Percentiles rank a stretch among this genome's conserved stretches.
Evolutionary conservation across 2,797 vertebrate genomes (phyloP).

Genomic region (Okamejei kenojei): DNA sequence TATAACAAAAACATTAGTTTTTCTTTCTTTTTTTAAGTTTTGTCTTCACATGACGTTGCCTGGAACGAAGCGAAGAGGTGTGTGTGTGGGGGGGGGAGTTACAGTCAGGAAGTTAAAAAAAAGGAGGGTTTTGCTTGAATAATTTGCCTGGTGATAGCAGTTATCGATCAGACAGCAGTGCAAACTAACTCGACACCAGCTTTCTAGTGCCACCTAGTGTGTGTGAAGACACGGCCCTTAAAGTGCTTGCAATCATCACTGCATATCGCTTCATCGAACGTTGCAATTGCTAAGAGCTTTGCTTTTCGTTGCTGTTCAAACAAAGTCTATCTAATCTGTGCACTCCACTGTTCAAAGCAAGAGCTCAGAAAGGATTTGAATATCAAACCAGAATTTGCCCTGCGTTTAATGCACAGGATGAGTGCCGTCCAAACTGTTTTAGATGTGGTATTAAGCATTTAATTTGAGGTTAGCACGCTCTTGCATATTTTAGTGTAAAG

Average conservation of each 20-base stretch:
- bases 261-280: background rate
- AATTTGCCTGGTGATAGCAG: background rate
- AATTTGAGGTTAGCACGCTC: background rate
- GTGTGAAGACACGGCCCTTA: background rate
- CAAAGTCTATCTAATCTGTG: too few relatives aligned
- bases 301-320: background rate
- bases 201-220: background rate
- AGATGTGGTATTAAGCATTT: background rate
- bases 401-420: background rate
- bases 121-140: background rate
- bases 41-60: background rate
- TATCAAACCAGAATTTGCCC: too few relatives aligned
- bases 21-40: background rate
- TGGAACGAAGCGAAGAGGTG: too few relatives aligned
- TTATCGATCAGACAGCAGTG: background rate
- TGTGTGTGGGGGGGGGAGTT: background rate
- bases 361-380: too few relatives aligned
- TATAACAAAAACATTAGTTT: too few relatives aligned
- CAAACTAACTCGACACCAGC: background rate
- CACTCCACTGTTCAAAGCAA: too few relatives aligned
- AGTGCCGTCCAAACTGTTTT: background rate
- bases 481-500: too few relatives aligned
- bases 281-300: background rate
- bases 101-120: too few relatives aligned
- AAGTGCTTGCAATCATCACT: background rate